Percentiles rank a stretch among this genome's conserved stretches.
These are phyloP conservation scores for Spongia lamella DNA, from an alignment of 37 sponge, comb jelly and placozoan genomes.

Conservation along the genomic window DNA sequence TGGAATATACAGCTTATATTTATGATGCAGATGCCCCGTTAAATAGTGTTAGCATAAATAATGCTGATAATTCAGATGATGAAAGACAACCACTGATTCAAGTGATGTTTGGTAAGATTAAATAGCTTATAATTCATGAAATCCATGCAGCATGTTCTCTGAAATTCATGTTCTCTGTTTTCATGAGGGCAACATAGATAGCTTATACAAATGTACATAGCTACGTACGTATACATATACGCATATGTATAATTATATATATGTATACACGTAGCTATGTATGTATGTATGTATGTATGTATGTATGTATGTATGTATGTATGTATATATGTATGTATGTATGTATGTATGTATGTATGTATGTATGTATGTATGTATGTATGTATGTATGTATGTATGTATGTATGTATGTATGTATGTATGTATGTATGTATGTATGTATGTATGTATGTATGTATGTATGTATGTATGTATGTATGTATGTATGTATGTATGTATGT, in stretches of 20 bases:
- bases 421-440: slow-evolving; percentile 4
- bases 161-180: too few relatives aligned
- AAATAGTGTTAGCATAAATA: too few relatives aligned
- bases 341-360: slow-evolving; percentile 8
- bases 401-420: slow-evolving; percentile 12
- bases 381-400: slow-evolving; percentile 13
- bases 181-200: too few relatives aligned
- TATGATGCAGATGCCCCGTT: too few relatives aligned
- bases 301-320: slow-evolving; percentile 24
- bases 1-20: too few relatives aligned
- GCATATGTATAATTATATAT: background rate
- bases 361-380: slow-evolving; percentile 12
- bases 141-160: too few relatives aligned
- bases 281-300: slow-evolving; percentile 10
- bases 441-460: slow-evolving; percentile 25
- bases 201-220: too few relatives aligned
- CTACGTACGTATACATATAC: too few relatives aligned
- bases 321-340: slow-evolving; percentile 9
- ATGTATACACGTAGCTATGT: background rate
- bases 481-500: background rate
- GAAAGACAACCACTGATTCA: too few relatives aligned
- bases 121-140: too few relatives aligned
- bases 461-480: slow-evolving; percentile 6
- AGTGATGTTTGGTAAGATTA: too few relatives aligned
- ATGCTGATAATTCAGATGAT: too few relatives aligned